These are phyloP conservation scores for Eristalis pertinax DNA, from an alignment of 2,888 invertebrate species.

Conservation along the genomic window DNA sequence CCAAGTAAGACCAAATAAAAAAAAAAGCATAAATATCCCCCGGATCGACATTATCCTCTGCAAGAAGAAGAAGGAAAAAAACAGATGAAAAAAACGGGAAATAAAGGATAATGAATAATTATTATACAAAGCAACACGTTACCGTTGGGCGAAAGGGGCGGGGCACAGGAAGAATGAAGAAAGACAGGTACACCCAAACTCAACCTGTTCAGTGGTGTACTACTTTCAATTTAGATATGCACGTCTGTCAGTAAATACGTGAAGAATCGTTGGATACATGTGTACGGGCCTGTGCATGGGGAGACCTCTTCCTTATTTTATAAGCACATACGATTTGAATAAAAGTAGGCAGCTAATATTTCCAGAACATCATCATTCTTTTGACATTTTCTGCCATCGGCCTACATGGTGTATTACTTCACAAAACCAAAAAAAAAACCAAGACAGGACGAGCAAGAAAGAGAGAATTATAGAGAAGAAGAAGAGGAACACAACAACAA, in stretches of 20 bases:
- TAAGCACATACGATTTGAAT: constrained; percentile 63
- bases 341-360: constrained; percentile 68
- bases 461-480: not conserved
- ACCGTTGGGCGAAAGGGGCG: not conserved
- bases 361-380: constrained; percentile 68
- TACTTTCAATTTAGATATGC: constrained; percentile 17
- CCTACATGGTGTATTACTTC: constrained; percentile 11
- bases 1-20: not conserved
- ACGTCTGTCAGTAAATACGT: constrained; percentile 20
- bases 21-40: constrained; percentile 14
- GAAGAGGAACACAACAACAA: not conserved
- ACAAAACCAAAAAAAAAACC: not conserved
- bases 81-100: not conserved
- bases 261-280: constrained; percentile 4
- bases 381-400: constrained; percentile 66
- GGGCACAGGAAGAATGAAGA: constrained; percentile 2
- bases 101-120: constrained; percentile 60
- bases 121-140: constrained; percentile 62
- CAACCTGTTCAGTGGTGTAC: constrained; percentile 9
- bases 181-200: constrained; percentile 8
- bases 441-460: not conserved
- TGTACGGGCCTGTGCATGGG: not conserved
- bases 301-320: constrained; percentile 37
- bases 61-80: not conserved
- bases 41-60: not conserved